Evolutionary conservation across 2,113 vertebrate genomes (phyloP), one percentile per base, ranked within the genome.

Genomic region (Paralichthys olivaceus): DNA sequence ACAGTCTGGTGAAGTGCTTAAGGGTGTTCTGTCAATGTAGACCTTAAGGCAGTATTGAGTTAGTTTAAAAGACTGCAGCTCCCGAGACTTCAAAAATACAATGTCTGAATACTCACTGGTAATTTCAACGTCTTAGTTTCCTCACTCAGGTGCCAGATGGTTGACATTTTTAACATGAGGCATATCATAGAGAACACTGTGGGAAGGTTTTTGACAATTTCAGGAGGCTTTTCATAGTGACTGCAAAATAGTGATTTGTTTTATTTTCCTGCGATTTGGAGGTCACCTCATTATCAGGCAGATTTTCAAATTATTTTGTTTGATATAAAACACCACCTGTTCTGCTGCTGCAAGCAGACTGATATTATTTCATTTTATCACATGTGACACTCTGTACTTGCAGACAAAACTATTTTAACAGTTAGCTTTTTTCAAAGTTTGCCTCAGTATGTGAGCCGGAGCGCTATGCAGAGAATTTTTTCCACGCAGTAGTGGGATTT

Each of bases 311-410:
- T 20, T 28, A 45, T 17, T 47, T 72, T 61, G 62, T 68, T 2
- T 17, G 64, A 19, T 8, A 72, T 77, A 83, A 86, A 88, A 55
- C 72, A 83, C 40, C 82, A 80, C 62, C 66, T 80, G 75, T 75
- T 72, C 37, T 17, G 4, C 22, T n/a, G 20, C 58, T 75, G 13
- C 1, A 11, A 66, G 59, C 37, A 63, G 14, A 58, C 1, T 60
- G 2, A 68, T 67, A 54, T 45, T 25, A 71, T 67, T 53, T 53
- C 20, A 53, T n/a, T 9, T 20, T 22, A 53, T 22, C 7, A 53
- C 19, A 53, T 20, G 45, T 5, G 45, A 49, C 17, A 49, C 45
- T 40, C 37, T 13, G 37, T 40, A 13, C 37, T 40, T 47, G 45
- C 45, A 47, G 45, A 47, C 45, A 19, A 47, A 11, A 47, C 45